Evolutionary conservation across 2,888 invertebrate species (phyloP), one percentile per base, ranked within the genome.

Genomic region (Drosophila prostipennis): DNA sequence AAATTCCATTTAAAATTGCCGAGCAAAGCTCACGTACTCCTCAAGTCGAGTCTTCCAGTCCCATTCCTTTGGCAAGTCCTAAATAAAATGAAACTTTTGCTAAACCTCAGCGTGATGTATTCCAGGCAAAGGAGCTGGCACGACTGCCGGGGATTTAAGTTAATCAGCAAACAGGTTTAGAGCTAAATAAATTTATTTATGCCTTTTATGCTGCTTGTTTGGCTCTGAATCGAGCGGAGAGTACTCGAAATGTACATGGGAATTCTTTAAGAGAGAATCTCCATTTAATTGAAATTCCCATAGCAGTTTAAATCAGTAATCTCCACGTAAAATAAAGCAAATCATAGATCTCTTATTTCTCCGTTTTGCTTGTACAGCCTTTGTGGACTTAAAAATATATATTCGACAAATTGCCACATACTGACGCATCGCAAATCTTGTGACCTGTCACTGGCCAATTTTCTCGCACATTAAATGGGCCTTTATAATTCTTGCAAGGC

Each of bases 1-100:
- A 91, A 90, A 87, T 89, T 79, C 77, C 79, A 83, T 87, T 90
- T 79, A 71, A 80, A 90, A 91, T 87, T 88, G 88, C 80, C 76
- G 77, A 88, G 87, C 80, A 74, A 71, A 86, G 76, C 84, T 79
- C 84, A 78, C 80, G 81, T 79, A 79, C 75, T 67, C 63, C 70
- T 60, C 83, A 80, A 46, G 40, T 36, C 61, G 48, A 29, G n/a
- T 32, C 32, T 42, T 10, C 14, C 11, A 6, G 6, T 7, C n/a
- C 19, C 26, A 10, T 11, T 39, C 51, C 55, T 59, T 56, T 23
- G 56, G 19, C 46, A 59, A 45, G 61, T 70, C 70, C 73, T 83
- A 82, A 84, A 88, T 79, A 88, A 89, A 88, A 88, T 79, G 78
- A 85, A 90, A 89, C 80, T 89, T 89, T 77, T 65, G 72, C 65